These are phyloP conservation scores for Danionella dracula DNA, from an alignment of 2,797 vertebrate genomes.

Conservation along the genomic window DNA sequence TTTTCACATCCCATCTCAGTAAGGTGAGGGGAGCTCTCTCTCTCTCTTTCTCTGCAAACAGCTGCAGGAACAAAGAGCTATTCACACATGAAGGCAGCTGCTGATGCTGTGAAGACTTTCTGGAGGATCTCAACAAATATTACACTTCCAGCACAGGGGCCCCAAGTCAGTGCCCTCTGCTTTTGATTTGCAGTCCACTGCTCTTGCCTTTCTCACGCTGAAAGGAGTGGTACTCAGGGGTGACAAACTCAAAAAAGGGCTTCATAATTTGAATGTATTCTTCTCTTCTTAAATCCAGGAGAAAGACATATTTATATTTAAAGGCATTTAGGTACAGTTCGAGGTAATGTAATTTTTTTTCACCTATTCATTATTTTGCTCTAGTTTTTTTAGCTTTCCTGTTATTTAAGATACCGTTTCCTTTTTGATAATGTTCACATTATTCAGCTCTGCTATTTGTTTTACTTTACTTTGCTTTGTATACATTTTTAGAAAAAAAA, in stretches of 20 bases:
- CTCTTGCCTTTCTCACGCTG: not conserved
- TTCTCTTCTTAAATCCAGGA: no score
- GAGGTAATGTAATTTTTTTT: no score
- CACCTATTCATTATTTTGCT: no score
- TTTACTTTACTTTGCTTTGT: no score
- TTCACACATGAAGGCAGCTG: slow-evolving; percentile 60
- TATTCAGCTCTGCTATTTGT: no score
- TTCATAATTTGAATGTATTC: no score
- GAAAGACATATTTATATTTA: no score
- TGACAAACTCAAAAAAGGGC: not conserved
- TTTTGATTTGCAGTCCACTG: slow-evolving; percentile 53
- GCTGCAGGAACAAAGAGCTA: slow-evolving; percentile 63
- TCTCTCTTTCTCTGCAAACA: slow-evolving; percentile 37
- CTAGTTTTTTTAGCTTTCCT: no score
- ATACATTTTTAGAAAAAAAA: no score
- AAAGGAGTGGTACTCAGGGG: not conserved
- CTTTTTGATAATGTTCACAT: no score
- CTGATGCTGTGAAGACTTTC: slow-evolving; percentile 56
- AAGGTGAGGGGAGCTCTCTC: not conserved
- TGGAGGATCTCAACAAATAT: slow-evolving; percentile 71
- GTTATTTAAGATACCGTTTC: no score
- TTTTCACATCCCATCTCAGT: not conserved
- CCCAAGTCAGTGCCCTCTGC: slow-evolving; percentile 34
- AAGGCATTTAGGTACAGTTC: no score
- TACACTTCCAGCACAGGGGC: slow-evolving; percentile 57